Conservation (phyloP, 2,797 vertebrate species). For the Malacoctenus gilli region DNA sequence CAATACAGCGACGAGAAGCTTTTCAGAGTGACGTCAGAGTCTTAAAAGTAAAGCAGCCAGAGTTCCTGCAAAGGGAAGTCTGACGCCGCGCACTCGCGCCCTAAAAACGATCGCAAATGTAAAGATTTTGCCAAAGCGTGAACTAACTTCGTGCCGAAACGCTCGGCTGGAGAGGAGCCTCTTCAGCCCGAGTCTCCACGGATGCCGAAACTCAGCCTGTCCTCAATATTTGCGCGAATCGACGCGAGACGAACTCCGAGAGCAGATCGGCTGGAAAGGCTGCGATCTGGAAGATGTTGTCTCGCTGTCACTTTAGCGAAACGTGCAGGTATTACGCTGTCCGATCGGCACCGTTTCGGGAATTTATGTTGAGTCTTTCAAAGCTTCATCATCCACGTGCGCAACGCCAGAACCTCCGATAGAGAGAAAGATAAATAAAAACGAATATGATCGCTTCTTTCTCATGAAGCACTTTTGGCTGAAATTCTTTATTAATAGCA, state of each 20-base stretch:
- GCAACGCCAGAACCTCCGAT: conserved; percentile 19
- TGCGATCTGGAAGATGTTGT: not conserved
- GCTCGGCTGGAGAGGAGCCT: not conserved
- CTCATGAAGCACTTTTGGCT: conserved; percentile 46
- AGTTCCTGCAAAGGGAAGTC: conserved; percentile 14
- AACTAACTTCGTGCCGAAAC: not conserved
- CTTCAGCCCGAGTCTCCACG: not conserved
- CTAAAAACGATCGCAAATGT: not conserved
- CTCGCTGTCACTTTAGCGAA: too few species aligned
- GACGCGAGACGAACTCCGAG: too few species aligned
- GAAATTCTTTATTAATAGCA: conserved; percentile 62
- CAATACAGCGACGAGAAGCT: too few species aligned
- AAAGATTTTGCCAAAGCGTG: not conserved
- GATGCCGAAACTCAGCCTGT: not conserved
- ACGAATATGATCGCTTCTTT: conserved; percentile 26
- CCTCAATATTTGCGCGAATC: not conserved
- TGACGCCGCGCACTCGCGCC: not conserved
- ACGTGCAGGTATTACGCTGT: not conserved
- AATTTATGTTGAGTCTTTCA: conserved; percentile 21
- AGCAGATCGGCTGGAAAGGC: too few species aligned
- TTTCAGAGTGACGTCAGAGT: conserved; percentile 11
- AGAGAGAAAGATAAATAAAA: conserved; percentile 36
- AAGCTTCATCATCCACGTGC: conserved; percentile 27
- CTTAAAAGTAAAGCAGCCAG: conserved; percentile 8
- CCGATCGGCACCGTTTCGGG: not conserved